Base-by-base conservation (phyloP, 2,797 vertebrate genomes). In the Enteromius afrohamiltoni region DNA sequence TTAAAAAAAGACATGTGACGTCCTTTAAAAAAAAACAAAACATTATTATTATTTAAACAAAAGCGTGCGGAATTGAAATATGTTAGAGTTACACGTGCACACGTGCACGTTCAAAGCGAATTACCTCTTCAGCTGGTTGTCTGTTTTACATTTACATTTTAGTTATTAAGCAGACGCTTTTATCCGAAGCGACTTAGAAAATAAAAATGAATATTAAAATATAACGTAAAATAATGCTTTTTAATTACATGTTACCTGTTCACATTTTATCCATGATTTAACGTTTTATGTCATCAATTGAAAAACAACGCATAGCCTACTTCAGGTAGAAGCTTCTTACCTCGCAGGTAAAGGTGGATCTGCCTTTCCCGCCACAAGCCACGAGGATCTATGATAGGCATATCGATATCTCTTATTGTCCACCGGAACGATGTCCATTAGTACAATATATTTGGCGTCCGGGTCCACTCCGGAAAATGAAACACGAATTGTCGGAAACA, bases 381-480 rank as follows among this genome's bases (percentile, higher is more conserved):
- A 99, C 14, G 98, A 99, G 73, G 98, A 99, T 83, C 98, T 95
- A 92, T 99, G 98, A 89, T 99, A 99, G 69, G 98, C 98, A 62
- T 99, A 99, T 86, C 98, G 94, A 71, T 99, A 99, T 85, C 98
- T 94, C 90, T 99, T 99, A 92, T 99, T 99, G 92, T 99, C 98
- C 91, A 99, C 97, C 0, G 98, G 97, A 79, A 99, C 98, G 34
- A 99, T 97, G 93, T 99, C 98, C 98, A 99, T 99, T 88, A 99
- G 88, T 26, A 99, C 98, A 55, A 99, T 99, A 88, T 99, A 99
- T 87, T 97, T 98, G 55, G 97, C 97, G 89, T 99, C 98, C 21
- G 96, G 95, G 88, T 99, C 97, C 90, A 99, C 96, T 0, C 97
- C 98, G 0, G 97, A 98, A 92, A 99, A 99, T 0, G 98, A 99